Percentiles rank a stretch among this genome's conserved stretches.
These are phyloP conservation scores for Bryconaethiops microstoma DNA, from an alignment of 2,797 vertebrate species.

Conservation along the genomic window DNA sequence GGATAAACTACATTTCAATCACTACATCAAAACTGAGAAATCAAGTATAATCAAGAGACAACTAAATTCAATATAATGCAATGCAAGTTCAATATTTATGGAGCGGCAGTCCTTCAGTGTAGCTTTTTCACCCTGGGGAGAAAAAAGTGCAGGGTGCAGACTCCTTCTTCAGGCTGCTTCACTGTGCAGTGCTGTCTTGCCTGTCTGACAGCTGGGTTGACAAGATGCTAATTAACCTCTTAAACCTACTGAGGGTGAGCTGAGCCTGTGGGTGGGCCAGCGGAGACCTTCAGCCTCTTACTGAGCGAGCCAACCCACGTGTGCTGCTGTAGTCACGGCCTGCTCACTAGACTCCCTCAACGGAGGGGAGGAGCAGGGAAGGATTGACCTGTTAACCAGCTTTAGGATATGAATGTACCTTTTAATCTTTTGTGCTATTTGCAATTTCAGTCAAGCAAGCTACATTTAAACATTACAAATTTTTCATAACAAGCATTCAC, in stretches of 20 bases:
- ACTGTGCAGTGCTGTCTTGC: constrained; percentile 1
- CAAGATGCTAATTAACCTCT: constrained; percentile 56
- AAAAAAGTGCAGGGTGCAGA: not conserved
- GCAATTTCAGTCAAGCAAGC: too few relatives aligned
- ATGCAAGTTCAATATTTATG: not conserved
- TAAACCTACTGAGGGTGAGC: constrained; percentile 42
- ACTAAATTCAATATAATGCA: not conserved
- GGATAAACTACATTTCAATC: too few relatives aligned
- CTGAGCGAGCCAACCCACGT: constrained; percentile 18
- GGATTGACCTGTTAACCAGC: constrained; percentile 10
- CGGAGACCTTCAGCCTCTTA: constrained; percentile 16
- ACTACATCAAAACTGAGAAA: not conserved
- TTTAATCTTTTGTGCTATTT: not conserved
- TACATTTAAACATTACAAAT: too few relatives aligned
- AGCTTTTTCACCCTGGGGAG: not conserved
- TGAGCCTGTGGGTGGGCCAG: constrained; percentile 34
- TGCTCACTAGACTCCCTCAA: not conserved
- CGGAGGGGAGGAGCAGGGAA: not conserved
- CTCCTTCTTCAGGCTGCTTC: not conserved
- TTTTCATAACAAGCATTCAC: not conserved
- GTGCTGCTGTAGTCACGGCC: constrained; percentile 33
- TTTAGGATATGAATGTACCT: too few relatives aligned
- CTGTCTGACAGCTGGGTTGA: constrained; percentile 62
- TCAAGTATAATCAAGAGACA: not conserved
- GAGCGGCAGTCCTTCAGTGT: not conserved